These are phyloP conservation scores for Uropetala carovei DNA, from an alignment of 2,888 invertebrate species.

Conservation along the genomic window DNA sequence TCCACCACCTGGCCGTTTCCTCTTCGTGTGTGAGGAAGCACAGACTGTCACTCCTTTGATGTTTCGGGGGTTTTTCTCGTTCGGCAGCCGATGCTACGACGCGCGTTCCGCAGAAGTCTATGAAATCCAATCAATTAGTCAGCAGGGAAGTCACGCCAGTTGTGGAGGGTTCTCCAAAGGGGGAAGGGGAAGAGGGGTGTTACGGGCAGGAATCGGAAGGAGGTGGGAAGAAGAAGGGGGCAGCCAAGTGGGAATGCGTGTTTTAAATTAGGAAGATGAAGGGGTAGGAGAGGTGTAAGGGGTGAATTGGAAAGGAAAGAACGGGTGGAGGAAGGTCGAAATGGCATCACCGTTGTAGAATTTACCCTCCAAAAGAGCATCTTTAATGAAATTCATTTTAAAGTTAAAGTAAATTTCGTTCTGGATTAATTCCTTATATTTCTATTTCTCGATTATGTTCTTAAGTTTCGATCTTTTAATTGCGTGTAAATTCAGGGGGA, in stretches of 20 bases:
- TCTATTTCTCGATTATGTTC: no score
- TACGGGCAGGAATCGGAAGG: background rate
- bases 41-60: slow-evolving; percentile 9
- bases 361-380: no score
- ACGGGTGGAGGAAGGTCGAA: background rate
- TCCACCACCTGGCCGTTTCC: background rate
- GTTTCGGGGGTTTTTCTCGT: slow-evolving; percentile 14
- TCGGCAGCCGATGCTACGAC: background rate
- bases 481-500: no score
- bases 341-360: no score
- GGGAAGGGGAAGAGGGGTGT: background rate
- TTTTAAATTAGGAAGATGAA: slow-evolving; percentile 16
- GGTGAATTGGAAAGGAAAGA: background rate
- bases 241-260: background rate
- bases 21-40: slow-evolving; percentile 17
- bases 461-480: no score
- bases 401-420: no score
- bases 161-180: no score
- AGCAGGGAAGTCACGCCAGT: background rate
- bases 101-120: background rate
- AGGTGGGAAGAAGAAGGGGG: no score
- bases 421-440: no score
- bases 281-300: background rate
- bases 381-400: no score
- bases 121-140: slow-evolving; percentile 9